Base-by-base conservation (phyloP, 2,888 invertebrate genomes). In the Mythimna lalbum region DNA sequence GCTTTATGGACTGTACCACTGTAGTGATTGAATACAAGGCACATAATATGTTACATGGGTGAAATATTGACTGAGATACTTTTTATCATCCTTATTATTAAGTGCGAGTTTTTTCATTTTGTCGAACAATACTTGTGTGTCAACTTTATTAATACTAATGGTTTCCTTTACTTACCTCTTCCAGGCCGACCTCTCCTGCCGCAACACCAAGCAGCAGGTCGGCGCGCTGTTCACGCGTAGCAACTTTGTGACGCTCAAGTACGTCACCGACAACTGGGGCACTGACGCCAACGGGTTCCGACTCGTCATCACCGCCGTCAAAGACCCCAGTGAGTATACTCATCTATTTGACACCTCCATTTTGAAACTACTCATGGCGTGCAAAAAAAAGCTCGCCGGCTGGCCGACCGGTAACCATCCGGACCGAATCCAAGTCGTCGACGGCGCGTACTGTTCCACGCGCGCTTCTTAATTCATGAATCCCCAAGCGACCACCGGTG, bases 181-280 rank as follows among this genome's bases (percentile, higher is more conserved):
- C 39, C 97, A 99, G 99, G 98, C 97, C 90, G 98, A 99, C 94
- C 96, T 99, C 85, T 98, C 98, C 76, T 99, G 99, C 96, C 97
- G 98, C 85, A 98, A 98, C 96, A 99, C 98, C 85, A 98, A 98
- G 93, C 97, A 98, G 95, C 97, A 97, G 87, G 97, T 99, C 81
- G 98, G 98, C 81, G 98, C 98, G 87, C 97, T 99, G 94, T 98
- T 98, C 96, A 99, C 98, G 73, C 97, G 98, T 90, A 98, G 98
- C 92, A 99, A 99, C 97, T 98, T 98, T 96, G 98, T 99, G 90
- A 99, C 99, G 66, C 97, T 99, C 87, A 98, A 98, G 94, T 99
- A 99, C 96, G 98, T 98, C 90, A 99, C 99, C 64, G 99, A 99
- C 95, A 97, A 97, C 90, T 99, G 98, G 98, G 99, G 98, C 82